Conservation (phyloP, 2,113 vertebrate genomes). For the Cinclus mexicanus region DNA sequence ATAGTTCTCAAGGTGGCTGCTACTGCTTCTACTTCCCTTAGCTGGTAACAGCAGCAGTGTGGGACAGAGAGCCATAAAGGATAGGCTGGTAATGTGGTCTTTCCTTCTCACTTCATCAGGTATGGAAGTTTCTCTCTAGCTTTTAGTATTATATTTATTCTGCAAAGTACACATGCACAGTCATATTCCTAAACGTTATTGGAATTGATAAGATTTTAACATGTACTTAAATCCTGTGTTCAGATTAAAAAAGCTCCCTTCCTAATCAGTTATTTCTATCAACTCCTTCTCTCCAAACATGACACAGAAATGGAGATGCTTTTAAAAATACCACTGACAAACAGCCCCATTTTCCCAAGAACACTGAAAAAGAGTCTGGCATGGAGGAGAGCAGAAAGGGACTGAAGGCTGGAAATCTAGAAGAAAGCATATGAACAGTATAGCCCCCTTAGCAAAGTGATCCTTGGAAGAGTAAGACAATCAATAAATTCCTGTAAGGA, state of each 20-base stretch:
- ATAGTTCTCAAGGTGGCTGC: accelerated
- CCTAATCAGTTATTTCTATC: background rate
- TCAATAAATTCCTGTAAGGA: background rate
- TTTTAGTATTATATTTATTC: background rate
- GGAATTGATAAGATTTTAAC: background rate
- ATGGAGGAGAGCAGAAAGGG: background rate
- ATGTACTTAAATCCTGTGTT: background rate
- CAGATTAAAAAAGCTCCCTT: background rate
- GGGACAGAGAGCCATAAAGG: background rate
- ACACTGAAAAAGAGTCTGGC: background rate
- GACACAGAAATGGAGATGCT: background rate
- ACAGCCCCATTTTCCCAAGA: background rate
- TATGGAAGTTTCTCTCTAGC: background rate
- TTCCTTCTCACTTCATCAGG: background rate
- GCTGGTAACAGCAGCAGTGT: background rate
- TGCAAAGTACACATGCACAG: background rate
- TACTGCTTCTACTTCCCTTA: background rate
- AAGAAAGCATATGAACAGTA: background rate
- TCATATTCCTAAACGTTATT: background rate
- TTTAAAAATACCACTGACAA: background rate
- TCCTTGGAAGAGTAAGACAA: background rate
- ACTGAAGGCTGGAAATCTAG: background rate
- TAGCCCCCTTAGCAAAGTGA: background rate
- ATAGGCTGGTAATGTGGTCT: accelerated
- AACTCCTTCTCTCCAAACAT: background rate